Conservation (phyloP, 2,888 invertebrate species). For the Pammene aurita region DNA sequence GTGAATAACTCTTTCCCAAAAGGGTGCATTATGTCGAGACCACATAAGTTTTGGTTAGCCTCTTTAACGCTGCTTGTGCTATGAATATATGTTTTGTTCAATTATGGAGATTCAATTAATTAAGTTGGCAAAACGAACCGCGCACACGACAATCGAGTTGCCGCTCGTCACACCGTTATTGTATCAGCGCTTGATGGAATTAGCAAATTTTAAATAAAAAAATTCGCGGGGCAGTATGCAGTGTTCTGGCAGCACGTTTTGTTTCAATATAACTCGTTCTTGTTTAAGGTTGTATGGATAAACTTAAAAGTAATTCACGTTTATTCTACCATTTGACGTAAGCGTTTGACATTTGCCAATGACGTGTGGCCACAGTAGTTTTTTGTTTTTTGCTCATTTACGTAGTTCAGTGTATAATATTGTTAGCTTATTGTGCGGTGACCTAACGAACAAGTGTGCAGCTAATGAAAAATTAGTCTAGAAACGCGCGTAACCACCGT, state of each 20-base stretch:
- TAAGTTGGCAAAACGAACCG: constrained; percentile 58
- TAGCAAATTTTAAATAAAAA: constrained; percentile 26
- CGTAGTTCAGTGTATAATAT: no score
- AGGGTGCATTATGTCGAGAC: not conserved
- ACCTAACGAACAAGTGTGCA: no score
- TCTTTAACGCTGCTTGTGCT: not conserved
- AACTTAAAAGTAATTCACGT: no score
- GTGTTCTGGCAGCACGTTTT: no score
- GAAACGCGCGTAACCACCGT: no score
- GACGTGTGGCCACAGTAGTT: no score
- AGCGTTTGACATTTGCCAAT: not conserved
- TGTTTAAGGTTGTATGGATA: not conserved
- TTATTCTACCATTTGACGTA: not conserved
- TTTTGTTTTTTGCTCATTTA: no score
- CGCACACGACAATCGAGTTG: constrained; percentile 51
- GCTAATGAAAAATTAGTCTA: no score
- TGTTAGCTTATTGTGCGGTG: no score
- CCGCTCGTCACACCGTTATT: constrained; percentile 33
- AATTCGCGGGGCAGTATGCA: not conserved
- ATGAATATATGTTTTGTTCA: constrained; percentile 16
- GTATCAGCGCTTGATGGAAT: constrained; percentile 32
- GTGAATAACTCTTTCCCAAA: no score
- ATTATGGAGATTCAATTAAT: constrained; percentile 57
- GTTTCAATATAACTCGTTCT: no score
- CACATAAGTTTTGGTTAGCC: not conserved